A percentile compares a stretch with the other conserved stretches of the same genome.
phyloP scores from a whole-genome alignment of 2,797 vertebrate species.

The Chelon auratus region DNA sequence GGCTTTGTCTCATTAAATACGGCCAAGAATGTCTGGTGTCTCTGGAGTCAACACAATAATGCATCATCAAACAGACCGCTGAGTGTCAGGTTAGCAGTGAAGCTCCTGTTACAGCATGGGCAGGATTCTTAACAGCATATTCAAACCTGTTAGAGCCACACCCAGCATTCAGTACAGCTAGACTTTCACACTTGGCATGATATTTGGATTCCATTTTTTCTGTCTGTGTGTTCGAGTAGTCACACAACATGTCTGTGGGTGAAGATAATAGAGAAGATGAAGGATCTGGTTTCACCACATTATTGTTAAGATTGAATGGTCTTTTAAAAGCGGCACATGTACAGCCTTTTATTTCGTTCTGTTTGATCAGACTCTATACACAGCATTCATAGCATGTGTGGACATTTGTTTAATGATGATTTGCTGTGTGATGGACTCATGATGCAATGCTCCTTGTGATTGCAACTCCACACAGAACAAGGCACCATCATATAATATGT shows the following conservation, averaged over 20 bases:
- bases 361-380: constrained; percentile 19
- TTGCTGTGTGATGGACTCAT: not conserved
- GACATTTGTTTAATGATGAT: constrained; percentile 19
- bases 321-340: constrained; percentile 1
- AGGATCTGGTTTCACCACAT: constrained; percentile 36
- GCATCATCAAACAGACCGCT: not conserved
- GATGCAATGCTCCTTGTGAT: not conserved
- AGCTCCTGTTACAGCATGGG: constrained; percentile 11
- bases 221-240: constrained; percentile 1
- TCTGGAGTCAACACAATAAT: not conserved
- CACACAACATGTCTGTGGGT: not conserved
- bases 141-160: constrained; percentile 71
- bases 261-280: constrained; percentile 12
- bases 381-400: not conserved
- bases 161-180: constrained; percentile 43
- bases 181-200: constrained; percentile 26
- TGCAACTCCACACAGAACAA: not conserved
- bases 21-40: not conserved
- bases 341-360: not conserved
- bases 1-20: constrained; percentile 20
- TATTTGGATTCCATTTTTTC: constrained; percentile 12
- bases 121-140: constrained; percentile 71
- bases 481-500: not conserved
- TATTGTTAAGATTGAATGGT: constrained; percentile 8
- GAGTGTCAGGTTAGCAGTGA: constrained; percentile 13